Base-by-base conservation (phyloP, 2,113 vertebrate species). In the Albula glossodonta region DNA sequence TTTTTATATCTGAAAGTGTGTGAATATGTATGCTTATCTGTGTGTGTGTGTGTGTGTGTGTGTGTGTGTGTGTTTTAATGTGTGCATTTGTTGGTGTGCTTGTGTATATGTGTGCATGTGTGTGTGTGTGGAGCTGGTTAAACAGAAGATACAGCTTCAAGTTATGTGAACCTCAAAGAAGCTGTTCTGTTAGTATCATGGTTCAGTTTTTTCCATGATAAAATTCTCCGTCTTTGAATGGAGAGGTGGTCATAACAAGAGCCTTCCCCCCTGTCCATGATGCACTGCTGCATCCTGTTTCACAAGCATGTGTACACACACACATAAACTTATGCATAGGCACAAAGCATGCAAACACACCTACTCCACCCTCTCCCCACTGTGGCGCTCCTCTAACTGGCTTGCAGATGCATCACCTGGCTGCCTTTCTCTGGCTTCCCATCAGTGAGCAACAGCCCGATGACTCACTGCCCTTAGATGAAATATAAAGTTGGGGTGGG, bases 141-240 rank as follows among this genome's bases (percentile, higher is more conserved):
- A 41, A 41, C 31, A 41, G 31, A 88, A 85, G 92, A 89, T 91
- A 88, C 94, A 93, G 93, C 90, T 91, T 88, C 74, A 85, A 89
- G 87, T 84, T 90, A 77, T 84, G 88, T 89, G 87, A 86, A 84
- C 88, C 89, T 92, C 90, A 79, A 86, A 91, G 87, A 86, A 19
- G 1, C n/a, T 90, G 78, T 85, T 82, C n/a, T 90, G 78, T 85
- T 82, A 63, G 82, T 70, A 88, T 87, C 87, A 51, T 70, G 19
- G 83, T 86, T 84, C 85, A 81, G 49, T 25, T 86, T 74, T 70
- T 31, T 74, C n/a, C 70, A 22, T 74, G 8, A 31, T 74, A 31
- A 31, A 74, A 74, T 2, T 10, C 12, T 10, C 53, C 3, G n/a
- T 74, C 53, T 41, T 0, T 41, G 31, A 41, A 41, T 41, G 31